Evolutionary conservation across 2,888 invertebrate genomes (phyloP).

Genomic region (Pandemis cinnamomeana): DNA sequence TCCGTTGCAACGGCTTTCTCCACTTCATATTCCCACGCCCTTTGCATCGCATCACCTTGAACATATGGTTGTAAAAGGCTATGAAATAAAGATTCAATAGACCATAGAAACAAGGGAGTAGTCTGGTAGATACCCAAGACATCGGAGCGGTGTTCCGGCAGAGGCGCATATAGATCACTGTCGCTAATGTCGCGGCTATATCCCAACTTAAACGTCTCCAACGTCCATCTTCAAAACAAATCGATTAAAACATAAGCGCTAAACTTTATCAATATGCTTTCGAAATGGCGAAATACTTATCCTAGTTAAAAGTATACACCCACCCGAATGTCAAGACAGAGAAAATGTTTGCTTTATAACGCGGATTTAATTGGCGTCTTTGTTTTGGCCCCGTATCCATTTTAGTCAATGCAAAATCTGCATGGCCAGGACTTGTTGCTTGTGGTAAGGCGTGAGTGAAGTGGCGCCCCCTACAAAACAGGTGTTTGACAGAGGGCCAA

Average conservation of each 20-base stretch:
- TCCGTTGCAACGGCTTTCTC: constrained; percentile 49
- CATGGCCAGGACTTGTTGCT: neutral
- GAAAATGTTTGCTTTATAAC: constrained; percentile 79
- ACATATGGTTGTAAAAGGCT: too few relatives aligned
- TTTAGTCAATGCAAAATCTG: constrained; percentile 19
- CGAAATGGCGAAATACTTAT: neutral
- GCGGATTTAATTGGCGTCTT: constrained; percentile 74
- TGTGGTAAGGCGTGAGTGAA: neutral
- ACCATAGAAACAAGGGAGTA: neutral
- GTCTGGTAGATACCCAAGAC: constrained; percentile 60
- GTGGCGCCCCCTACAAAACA: neutral
- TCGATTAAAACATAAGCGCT: neutral
- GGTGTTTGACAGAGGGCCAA: neutral
- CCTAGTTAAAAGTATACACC: constrained; percentile 44
- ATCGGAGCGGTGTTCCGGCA: constrained; percentile 88
- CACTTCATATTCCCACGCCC: constrained; percentile 86
- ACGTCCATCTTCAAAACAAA: constrained; percentile 85
- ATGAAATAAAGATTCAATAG: neutral
- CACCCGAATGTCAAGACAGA: constrained; percentile 84
- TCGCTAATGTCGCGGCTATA: constrained; percentile 87
- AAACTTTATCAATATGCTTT: neutral
- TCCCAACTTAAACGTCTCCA: constrained; percentile 88
- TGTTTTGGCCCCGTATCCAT: constrained; percentile 79
- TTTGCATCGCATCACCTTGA: constrained; percentile 85
- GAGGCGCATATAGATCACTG: constrained; percentile 86